Conservation (phyloP, 2,113 vertebrate genomes). For the Calypte anna region DNA sequence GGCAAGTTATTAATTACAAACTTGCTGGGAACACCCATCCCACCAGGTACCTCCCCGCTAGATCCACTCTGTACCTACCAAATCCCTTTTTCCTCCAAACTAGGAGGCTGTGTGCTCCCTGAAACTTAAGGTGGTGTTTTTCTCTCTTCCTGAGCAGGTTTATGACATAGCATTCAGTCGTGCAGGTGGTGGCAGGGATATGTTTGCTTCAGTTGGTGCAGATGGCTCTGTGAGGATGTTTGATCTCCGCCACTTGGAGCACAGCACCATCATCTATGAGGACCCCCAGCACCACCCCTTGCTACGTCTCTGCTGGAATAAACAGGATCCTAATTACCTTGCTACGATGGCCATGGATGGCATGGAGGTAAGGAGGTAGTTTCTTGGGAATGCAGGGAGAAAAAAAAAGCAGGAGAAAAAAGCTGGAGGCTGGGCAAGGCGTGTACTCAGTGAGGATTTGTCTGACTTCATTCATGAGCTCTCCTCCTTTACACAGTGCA, state of each 20-base stretch:
- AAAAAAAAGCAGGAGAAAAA: too few species aligned
- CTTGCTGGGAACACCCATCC: not conserved
- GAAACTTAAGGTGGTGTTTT: not conserved
- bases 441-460: too few species aligned
- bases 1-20: not conserved
- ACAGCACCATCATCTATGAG: slow-evolving; percentile 99
- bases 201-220: slow-evolving; percentile 97
- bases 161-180: slow-evolving; percentile 99
- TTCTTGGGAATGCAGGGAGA: too few species aligned
- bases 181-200: slow-evolving; percentile 93
- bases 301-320: slow-evolving; percentile 99
- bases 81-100: not conserved
- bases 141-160: slow-evolving; percentile 80
- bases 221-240: slow-evolving; percentile 98
- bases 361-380: slow-evolving; percentile 88
- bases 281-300: slow-evolving; percentile 97
- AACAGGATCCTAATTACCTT: slow-evolving; percentile 98
- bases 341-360: slow-evolving; percentile 99
- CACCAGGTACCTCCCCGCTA: fast-evolving
- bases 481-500: too few species aligned
- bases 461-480: too few species aligned
- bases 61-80: not conserved
- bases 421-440: too few species aligned
- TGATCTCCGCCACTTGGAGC: slow-evolving; percentile 94
- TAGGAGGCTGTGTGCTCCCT: not conserved